These are phyloP conservation scores for Patagioenas fasciata DNA, from an alignment of 2,113 vertebrate genomes.

Conservation along the genomic window DNA sequence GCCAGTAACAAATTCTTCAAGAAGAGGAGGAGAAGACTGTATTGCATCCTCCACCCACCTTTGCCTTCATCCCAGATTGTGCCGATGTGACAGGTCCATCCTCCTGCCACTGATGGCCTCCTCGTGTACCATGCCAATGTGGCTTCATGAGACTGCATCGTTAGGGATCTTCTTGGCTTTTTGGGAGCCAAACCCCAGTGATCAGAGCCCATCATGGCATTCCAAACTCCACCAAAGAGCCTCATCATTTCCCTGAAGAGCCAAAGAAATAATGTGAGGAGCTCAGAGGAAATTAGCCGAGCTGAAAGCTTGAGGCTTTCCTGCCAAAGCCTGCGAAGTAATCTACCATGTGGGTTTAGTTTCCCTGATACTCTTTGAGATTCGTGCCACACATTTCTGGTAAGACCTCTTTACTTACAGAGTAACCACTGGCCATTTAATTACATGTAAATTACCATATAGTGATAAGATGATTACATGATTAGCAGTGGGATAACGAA, in stretches of 20 bases:
- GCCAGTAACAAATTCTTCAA: neutral
- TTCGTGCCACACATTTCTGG: neutral
- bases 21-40: neutral
- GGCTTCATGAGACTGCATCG: neutral
- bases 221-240: neutral
- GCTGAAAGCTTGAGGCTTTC: neutral
- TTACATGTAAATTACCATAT: neutral
- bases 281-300: neutral
- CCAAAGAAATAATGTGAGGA: neutral
- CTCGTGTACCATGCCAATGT: neutral
- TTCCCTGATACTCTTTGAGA: neutral
- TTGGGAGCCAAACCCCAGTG: neutral
- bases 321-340: neutral
- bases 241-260: neutral
- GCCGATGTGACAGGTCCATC: neutral
- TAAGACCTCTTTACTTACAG: neutral
- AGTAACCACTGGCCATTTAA: neutral
- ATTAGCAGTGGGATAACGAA: neutral
- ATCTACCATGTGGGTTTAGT: neutral
- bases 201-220: fast-evolving
- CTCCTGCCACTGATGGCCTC: neutral
- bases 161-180: neutral
- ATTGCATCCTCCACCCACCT: neutral
- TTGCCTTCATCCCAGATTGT: neutral
- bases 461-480: neutral